Evolutionary conservation across 2,888 invertebrate genomes (phyloP).

Genomic region (Cylloceria caligata): DNA sequence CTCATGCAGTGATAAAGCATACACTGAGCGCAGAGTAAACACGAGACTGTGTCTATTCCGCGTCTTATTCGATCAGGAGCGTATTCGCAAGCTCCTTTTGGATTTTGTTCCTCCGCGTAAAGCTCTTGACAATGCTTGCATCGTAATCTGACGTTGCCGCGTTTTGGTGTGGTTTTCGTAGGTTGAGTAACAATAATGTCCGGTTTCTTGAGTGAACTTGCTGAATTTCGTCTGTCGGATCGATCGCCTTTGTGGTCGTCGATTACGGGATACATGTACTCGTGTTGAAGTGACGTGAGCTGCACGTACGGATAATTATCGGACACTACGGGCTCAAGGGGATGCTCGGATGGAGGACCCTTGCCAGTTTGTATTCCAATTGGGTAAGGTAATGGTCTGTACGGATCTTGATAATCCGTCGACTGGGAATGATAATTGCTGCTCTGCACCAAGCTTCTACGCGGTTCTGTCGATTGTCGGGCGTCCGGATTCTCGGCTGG

Average conservation of each 20-base stretch:
- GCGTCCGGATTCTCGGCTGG: conserved; percentile 92
- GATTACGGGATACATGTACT: conserved; percentile 94
- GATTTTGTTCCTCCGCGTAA: conserved; percentile 93
- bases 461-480: conserved; percentile 86
- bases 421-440: conserved; percentile 80
- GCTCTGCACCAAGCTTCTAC: conserved; percentile 76
- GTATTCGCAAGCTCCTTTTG: conserved; percentile 93
- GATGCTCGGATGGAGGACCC: conserved; percentile 63
- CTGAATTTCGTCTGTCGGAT: conserved; percentile 79
- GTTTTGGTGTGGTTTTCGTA: conserved; percentile 80
- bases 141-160: conserved; percentile 84
- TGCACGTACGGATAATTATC: conserved; percentile 94
- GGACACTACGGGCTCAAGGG: conserved; percentile 80
- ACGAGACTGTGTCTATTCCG: conserved; percentile 93
- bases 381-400: conserved; percentile 79
- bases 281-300: conserved; percentile 91
- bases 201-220: conserved; percentile 88
- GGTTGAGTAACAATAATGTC: conserved; percentile 86
- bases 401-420: conserved; percentile 78
- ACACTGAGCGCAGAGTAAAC: conserved; percentile 94
- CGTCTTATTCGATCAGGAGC: conserved; percentile 94
- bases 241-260: conserved; percentile 85
- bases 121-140: conserved; percentile 92
- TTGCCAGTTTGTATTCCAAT: conserved; percentile 76
- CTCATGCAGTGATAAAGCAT: conserved; percentile 97